Evolutionary conservation across 1,140 invertebrate genomes (phyloP).

Genomic region (Lepidurus apus): DNA sequence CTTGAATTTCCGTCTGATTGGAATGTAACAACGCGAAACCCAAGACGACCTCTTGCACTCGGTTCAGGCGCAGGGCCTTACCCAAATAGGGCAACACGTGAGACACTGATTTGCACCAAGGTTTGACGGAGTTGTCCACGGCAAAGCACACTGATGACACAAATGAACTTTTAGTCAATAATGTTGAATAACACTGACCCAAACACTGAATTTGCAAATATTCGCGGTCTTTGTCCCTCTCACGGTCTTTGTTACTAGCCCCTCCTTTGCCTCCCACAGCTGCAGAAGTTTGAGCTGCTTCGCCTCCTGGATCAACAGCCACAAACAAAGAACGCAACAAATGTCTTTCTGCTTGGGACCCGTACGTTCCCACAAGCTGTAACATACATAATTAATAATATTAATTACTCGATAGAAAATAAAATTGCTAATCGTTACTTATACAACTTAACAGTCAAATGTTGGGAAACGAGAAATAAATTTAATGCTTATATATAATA

Average conservation of each 20-base stretch:
- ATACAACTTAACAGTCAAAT: too few relatives aligned
- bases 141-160: slow-evolving; percentile 72
- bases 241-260: slow-evolving; percentile 42
- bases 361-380: slow-evolving; percentile 70
- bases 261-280: slow-evolving; percentile 39
- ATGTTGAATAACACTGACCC: slow-evolving; percentile 61
- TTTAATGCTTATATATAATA: neutral
- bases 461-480: too few relatives aligned
- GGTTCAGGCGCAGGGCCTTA: slow-evolving; percentile 72
- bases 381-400: slow-evolving; percentile 39
- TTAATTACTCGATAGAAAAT: neutral
- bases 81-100: slow-evolving; percentile 75
- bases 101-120: slow-evolving; percentile 61
- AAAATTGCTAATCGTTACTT: too few relatives aligned
- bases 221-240: slow-evolving; percentile 44
- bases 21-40: slow-evolving; percentile 76
- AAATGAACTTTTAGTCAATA: slow-evolving; percentile 62
- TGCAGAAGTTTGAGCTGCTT: slow-evolving; percentile 19
- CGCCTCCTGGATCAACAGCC: slow-evolving; percentile 50
- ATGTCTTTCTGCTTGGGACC: slow-evolving; percentile 81
- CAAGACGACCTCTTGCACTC: slow-evolving; percentile 83
- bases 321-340: slow-evolving; percentile 80
- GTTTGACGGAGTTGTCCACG: slow-evolving; percentile 61
- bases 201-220: slow-evolving; percentile 65
- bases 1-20: slow-evolving; percentile 63